Percentiles rank a stretch among this genome's conserved stretches.
Conservation (phyloP, 1,140 invertebrate genomes). For the Zophobas atratus region DNA sequence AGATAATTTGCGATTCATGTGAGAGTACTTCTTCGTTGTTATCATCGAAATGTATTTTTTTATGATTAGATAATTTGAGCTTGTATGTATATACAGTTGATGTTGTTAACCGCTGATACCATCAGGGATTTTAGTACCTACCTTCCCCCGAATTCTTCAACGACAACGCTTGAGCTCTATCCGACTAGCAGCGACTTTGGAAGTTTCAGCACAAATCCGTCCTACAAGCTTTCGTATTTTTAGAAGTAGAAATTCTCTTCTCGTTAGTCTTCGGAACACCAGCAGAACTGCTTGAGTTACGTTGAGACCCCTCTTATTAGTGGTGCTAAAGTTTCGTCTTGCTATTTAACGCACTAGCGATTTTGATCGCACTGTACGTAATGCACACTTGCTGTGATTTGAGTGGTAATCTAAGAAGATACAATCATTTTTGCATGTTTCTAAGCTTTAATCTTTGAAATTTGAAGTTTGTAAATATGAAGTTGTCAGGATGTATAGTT, state of each 20-base stretch:
- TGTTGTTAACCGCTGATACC: slow-evolving; percentile 32
- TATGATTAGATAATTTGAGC: slow-evolving; percentile 9
- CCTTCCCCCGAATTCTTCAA: slow-evolving; percentile 7
- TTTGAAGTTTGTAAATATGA: slow-evolving; percentile 50
- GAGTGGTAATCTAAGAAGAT: slow-evolving; percentile 43
- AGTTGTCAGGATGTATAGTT: slow-evolving; percentile 6
- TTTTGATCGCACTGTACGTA: slow-evolving; percentile 42
- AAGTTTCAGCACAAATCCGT: slow-evolving; percentile 45
- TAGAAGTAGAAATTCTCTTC: neutral
- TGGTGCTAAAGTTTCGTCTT: slow-evolving; percentile 1
- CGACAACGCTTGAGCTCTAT: slow-evolving; percentile 27
- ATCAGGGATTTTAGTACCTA: slow-evolving; percentile 45
- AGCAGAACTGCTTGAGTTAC: slow-evolving; percentile 38
- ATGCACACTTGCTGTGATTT: slow-evolving; percentile 58
- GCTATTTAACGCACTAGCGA: slow-evolving; percentile 39
- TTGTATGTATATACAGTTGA: slow-evolving; percentile 48
- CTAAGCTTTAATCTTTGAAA: slow-evolving; percentile 44
- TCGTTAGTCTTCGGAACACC: slow-evolving; percentile 37
- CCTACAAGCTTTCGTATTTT: slow-evolving; percentile 34
- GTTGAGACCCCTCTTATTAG: slow-evolving; percentile 11
- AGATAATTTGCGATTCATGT: slow-evolving; percentile 16
- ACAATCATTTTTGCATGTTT: slow-evolving; percentile 53
- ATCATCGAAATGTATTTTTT: slow-evolving; percentile 10
- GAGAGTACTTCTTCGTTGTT: slow-evolving; percentile 9
- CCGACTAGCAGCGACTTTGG: slow-evolving; percentile 29